Base-by-base conservation (phyloP, 2,888 invertebrate genomes). In the Steromphala cineraria region DNA sequence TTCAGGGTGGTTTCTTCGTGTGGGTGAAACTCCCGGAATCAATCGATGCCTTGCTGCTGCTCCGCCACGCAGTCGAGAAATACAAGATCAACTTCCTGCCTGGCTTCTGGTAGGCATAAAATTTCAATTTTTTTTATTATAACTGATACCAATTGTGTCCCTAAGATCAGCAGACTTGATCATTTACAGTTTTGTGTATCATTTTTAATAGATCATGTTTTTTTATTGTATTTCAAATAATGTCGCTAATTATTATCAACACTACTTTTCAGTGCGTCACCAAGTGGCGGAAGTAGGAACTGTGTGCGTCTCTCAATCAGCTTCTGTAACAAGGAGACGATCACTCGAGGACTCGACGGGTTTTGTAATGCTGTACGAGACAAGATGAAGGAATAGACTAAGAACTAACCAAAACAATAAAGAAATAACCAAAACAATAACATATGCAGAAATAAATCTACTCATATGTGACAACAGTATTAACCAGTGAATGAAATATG, bases 1-100 rank as follows among this genome's bases (percentile, higher is more conserved):
- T 82, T 19, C 55, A 89, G 83, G 95, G 95, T 1, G 95, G 95
- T 13, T 96, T 95, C 87, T 96, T 95, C 83, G 90, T 95, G 67
- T 96, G 95, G 95, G 91, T 95, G 76, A 91, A 92, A 82, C 90
- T 95, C 67, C 95, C 95, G 0, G 84, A 93, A 75, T 91, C 90
- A 1, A 53, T 88, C 7, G 86, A 90, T 74, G 80, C 85, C 4
- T 78, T 80, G 36, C 81, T 85, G 53, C 82, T 91, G 28, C 77
- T 87, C n/a, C 80, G 86, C 36, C 79, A 84, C 53, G 84, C 87
- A 0, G 77, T 79, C 13, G 77, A 83, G 10, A 86, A 88, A 67
- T 84, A 90, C 81, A 85, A 85, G 67, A 76, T 91, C 17, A 85
- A 82, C 79, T 89, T 89, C 78, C 81, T 90, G 55, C 86, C 85